Evolutionary conservation across 2,113 vertebrate species (phyloP).

Genomic region (Anolis carolinensis): DNA sequence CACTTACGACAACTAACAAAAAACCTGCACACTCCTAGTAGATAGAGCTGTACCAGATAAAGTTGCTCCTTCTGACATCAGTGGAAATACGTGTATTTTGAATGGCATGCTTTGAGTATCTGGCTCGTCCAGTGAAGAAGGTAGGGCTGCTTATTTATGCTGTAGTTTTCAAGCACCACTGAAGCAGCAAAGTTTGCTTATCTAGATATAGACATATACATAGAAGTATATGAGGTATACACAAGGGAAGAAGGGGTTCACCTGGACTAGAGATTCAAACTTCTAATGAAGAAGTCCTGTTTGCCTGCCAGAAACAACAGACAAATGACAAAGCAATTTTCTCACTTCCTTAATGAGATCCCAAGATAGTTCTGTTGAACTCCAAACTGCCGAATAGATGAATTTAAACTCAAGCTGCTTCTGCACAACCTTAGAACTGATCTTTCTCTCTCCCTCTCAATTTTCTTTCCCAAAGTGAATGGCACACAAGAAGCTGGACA

Average conservation of each 20-base stretch:
- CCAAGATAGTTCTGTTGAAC: slow-evolving; percentile 58
- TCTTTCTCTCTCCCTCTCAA: slow-evolving; percentile 1
- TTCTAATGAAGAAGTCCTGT: slow-evolving; percentile 43
- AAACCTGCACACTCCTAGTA: neutral
- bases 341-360: slow-evolving; percentile 71
- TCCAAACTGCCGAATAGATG: slow-evolving; percentile 62
- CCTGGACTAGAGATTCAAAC: slow-evolving; percentile 55
- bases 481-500: slow-evolving; percentile 35
- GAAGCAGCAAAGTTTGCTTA: neutral
- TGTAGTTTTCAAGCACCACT: slow-evolving; percentile 28
- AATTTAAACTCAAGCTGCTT: slow-evolving; percentile 58
- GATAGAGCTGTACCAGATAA: neutral
- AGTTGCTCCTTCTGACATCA: neutral
- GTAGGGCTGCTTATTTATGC: neutral
- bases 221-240: neutral
- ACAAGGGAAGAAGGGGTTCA: slow-evolving; percentile 27
- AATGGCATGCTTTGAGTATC: slow-evolving; percentile 2
- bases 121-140: neutral
- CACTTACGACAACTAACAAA: no score
- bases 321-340: slow-evolving; percentile 71
- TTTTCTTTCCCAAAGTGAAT: slow-evolving; percentile 18
- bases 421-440: slow-evolving; percentile 37
- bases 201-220: slow-evolving; percentile 19
- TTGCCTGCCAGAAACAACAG: slow-evolving; percentile 63
- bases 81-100: neutral